These are phyloP conservation scores for Tragelaphus eurycerus DNA, from an alignment of 2,797 vertebrate genomes.

Conservation along the genomic window DNA sequence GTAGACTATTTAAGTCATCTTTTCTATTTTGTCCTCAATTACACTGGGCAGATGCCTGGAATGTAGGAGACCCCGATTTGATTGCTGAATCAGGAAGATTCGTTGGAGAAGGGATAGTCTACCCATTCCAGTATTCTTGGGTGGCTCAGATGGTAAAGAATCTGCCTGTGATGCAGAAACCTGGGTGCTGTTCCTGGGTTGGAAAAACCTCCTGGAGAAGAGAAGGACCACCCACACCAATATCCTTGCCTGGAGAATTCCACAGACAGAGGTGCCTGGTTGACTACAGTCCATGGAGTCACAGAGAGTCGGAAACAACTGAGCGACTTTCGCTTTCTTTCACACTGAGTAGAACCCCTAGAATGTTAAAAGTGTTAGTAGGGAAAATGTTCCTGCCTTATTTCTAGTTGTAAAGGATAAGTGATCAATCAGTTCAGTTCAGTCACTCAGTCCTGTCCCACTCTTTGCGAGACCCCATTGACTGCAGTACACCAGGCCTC, in stretches of 20 bases:
- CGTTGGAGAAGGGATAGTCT: background rate
- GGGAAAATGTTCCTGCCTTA: background rate
- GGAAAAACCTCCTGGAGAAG: background rate
- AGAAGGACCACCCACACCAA: background rate
- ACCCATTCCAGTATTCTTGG: background rate
- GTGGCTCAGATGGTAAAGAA: background rate
- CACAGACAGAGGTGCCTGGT: background rate
- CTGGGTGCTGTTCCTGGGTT: background rate
- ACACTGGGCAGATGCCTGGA: background rate
- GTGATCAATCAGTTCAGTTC: background rate
- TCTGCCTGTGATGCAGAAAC: background rate
- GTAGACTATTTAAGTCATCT: background rate
- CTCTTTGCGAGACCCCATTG: background rate
- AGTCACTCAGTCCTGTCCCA: rapidly evolving
- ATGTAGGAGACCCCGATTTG: background rate
- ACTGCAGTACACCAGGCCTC: background rate
- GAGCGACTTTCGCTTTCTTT: background rate
- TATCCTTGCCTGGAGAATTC: background rate
- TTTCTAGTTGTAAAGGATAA: background rate
- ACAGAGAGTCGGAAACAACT: background rate
- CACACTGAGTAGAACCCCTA: background rate
- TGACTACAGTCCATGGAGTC: background rate
- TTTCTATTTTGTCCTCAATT: background rate
- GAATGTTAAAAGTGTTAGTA: background rate
- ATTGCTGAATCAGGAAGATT: background rate